Percentiles rank a stretch among this genome's conserved stretches.
Conservation (phyloP, 2,888 invertebrate genomes). For the Drosophila atripex region DNA sequence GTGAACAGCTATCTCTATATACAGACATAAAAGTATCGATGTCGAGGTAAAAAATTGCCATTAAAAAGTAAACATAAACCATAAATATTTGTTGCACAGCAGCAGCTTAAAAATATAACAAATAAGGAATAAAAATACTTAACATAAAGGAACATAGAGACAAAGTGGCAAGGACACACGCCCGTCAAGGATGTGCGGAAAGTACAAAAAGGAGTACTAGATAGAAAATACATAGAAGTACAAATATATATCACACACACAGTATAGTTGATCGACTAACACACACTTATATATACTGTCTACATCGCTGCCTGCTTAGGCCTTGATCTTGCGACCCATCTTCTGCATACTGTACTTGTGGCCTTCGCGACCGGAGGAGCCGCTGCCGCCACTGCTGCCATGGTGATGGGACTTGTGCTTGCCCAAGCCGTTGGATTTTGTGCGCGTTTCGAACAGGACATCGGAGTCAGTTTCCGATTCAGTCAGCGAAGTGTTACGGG, state of each 20-base stretch:
- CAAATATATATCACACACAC: conserved; percentile 47
- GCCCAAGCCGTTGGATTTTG: conserved; percentile 81
- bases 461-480: conserved; percentile 94
- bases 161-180: conserved; percentile 19
- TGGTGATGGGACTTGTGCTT: conserved; percentile 62
- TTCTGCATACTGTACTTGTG: conserved; percentile 80
- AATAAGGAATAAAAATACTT: conserved; percentile 10
- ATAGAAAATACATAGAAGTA: conserved; percentile 28
- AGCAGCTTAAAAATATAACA: conserved; percentile 28
- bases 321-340: conserved; percentile 83
- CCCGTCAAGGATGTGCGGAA: conserved; percentile 29
- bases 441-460: conserved; percentile 90
- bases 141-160: conserved; percentile 35
- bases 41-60: conserved; percentile 6
- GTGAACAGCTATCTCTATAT: conserved; percentile 42
- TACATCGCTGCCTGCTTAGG: conserved; percentile 61
- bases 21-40: conserved; percentile 21
- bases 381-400: conserved; percentile 46
- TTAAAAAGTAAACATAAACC: conserved; percentile 19
- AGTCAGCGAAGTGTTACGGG: conserved; percentile 86
- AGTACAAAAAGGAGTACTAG: conserved; percentile 59
- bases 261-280: conserved; percentile 37
- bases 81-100: conserved; percentile 37
- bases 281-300: conserved; percentile 37
- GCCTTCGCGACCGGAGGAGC: conserved; percentile 52